Percentiles rank a stretch among this genome's conserved stretches.
Evolutionary conservation across 2,113 vertebrate genomes (phyloP).

Genomic region (Aphyosemion australe): DNA sequence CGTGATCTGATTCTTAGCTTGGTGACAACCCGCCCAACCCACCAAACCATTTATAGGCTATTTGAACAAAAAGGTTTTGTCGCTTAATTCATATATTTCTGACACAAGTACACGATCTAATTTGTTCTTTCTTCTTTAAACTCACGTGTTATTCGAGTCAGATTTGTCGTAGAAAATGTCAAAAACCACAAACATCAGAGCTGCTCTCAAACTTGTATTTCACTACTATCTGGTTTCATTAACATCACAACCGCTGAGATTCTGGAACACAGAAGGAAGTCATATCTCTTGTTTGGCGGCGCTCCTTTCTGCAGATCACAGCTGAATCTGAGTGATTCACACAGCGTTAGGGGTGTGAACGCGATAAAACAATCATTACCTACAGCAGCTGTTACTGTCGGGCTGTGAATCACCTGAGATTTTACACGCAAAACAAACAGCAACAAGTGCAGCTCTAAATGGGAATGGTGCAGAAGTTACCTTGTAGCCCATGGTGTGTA

Average conservation of each 20-base stretch:
- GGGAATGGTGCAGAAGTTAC: conserved; percentile 50
- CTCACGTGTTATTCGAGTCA: too few species aligned
- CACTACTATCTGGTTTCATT: background rate
- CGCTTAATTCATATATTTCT: too few species aligned
- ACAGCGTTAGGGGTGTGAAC: background rate
- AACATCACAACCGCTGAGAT: background rate
- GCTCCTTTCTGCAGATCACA: background rate
- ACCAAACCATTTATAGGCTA: too few species aligned
- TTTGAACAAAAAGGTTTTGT: too few species aligned
- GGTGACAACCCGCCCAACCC: too few species aligned
- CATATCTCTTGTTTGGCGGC: background rate
- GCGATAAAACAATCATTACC: conserved; percentile 1
- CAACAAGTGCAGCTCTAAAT: too few species aligned
- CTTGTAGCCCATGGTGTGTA: conserved; percentile 68
- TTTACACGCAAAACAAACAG: background rate
- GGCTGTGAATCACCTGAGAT: conserved; percentile 3
- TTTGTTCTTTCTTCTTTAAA: too few species aligned
- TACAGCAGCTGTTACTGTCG: conserved; percentile 17
- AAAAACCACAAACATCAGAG: background rate
- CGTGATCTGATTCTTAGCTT: too few species aligned
- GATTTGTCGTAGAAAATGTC: too few species aligned
- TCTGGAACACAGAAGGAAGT: background rate
- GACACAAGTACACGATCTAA: too few species aligned
- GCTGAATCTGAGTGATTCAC: conserved; percentile 4
- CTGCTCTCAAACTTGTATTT: background rate